Evolutionary conservation across 2,888 invertebrate genomes (phyloP).

Genomic region (Cabera pusaria): DNA sequence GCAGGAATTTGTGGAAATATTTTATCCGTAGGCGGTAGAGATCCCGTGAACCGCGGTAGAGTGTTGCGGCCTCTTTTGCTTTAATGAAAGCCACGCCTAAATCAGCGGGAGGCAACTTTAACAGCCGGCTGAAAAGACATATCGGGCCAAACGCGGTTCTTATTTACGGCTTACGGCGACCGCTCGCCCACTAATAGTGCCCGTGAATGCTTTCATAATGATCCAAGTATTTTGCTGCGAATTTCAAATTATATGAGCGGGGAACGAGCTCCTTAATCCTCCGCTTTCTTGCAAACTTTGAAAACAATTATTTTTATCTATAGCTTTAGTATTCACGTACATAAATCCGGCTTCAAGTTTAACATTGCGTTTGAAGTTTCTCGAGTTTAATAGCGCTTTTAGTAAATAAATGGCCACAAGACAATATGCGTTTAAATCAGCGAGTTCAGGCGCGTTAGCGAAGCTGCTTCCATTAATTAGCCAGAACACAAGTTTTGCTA

Average conservation of each 20-base stretch:
- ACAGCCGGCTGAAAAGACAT: slow-evolving; percentile 59
- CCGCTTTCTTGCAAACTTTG: slow-evolving; percentile 8
- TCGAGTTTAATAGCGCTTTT: slow-evolving; percentile 28
- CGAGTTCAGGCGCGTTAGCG: slow-evolving; percentile 60
- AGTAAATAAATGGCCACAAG: slow-evolving; percentile 52
- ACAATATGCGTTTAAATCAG: slow-evolving; percentile 67
- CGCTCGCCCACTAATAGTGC: slow-evolving; percentile 20
- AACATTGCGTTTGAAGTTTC: slow-evolving; percentile 6
- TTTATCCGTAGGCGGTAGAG: slow-evolving; percentile 64
- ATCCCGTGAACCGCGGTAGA: slow-evolving; percentile 52
- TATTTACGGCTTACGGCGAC: slow-evolving; percentile 44
- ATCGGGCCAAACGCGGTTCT: slow-evolving; percentile 46
- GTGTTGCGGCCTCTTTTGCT: slow-evolving; percentile 72
- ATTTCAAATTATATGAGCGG: slow-evolving; percentile 10
- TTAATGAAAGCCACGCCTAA: slow-evolving; percentile 71
- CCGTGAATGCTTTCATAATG: slow-evolving; percentile 24
- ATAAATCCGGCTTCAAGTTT: neutral
- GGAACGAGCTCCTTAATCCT: slow-evolving; percentile 10
- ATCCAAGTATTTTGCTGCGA: slow-evolving; percentile 23
- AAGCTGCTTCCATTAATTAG: slow-evolving; percentile 79
- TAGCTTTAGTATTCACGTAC: no score
- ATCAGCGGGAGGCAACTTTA: slow-evolving; percentile 64
- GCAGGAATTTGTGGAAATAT: slow-evolving; percentile 75
- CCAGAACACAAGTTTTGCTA: slow-evolving; percentile 78
- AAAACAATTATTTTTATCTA: neutral